Percentiles rank a stretch among this genome's conserved stretches.
Evolutionary conservation across 2,888 invertebrate species (phyloP).

Genomic region (Girardia tigrina): DNA sequence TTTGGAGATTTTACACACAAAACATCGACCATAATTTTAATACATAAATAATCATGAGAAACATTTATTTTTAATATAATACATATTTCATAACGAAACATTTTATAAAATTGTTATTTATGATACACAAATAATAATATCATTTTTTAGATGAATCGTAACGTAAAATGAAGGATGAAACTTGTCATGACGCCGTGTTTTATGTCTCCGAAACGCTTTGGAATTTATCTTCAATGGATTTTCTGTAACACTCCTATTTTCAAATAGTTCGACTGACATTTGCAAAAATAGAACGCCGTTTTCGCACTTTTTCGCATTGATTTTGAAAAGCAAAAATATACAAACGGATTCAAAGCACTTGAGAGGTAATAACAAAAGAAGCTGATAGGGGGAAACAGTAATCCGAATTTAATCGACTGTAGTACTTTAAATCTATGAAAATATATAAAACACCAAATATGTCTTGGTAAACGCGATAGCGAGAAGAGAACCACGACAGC

Average conservation of each 20-base stretch:
- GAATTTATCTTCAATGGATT: too few species aligned
- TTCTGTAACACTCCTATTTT: not conserved
- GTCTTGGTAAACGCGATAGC: not conserved
- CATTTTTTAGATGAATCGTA: too few species aligned
- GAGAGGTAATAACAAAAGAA: conserved; percentile 10
- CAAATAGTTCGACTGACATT: not conserved
- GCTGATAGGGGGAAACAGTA: not conserved
- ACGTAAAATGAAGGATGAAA: too few species aligned
- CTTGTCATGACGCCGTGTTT: too few species aligned
- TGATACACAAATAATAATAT: too few species aligned
- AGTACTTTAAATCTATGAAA: not conserved
- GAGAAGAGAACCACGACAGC: not conserved
- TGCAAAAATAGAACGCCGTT: not conserved
- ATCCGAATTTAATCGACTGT: not conserved
- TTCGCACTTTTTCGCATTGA: conserved; percentile 20
- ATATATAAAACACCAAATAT: conserved; percentile 16
- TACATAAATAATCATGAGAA: too few species aligned
- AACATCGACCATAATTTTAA: too few species aligned
- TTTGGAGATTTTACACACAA: too few species aligned
- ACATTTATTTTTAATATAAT: too few species aligned
- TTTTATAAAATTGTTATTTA: too few species aligned
- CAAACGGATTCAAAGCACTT: conserved; percentile 8
- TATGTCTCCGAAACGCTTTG: too few species aligned
- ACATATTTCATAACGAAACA: too few species aligned
- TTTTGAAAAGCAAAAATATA: not conserved